Evolutionary conservation across 1,140 invertebrate genomes (phyloP), one percentile per base, ranked within the genome.

Genomic region (Pachypsylla venusta): DNA sequence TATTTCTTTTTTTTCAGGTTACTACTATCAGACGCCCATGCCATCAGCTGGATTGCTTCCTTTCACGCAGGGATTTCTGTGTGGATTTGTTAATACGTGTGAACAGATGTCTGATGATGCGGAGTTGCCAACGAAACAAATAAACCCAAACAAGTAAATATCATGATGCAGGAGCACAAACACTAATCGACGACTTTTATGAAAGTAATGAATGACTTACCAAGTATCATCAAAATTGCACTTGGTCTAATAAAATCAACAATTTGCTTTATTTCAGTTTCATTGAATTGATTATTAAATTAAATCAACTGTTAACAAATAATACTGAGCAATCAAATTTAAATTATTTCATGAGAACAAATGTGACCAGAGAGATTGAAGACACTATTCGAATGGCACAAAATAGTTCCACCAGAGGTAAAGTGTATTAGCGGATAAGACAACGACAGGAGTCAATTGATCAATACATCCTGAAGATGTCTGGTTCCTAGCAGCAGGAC

Each of bases 21-120:
- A 81, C 66, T 78, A 75, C 68, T 74, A 78, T 57, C 75, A 77
- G 30, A 79, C 78, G 62, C 71, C 78, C 10, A 71, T 82, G 71
- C 79, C 79, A 1, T 79, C 79, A 22, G 74, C 77, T 7, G 80
- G 80, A 2, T 62, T 73, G 25, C 61, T 79, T 16, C 72, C 77
- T 24, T 81, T 81, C 65, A 30, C 80, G 1, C 71, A 73, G 60
- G 72, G 74, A 48, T 74, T 75, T 39, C 53, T 81, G 7, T 82
- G 80, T 67, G 73, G 74, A 3, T 73, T 77, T 55, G 76, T 77
- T 62, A 81, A 81, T 65, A 76, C 74, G 10, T 82, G 80, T 63
- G 66, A 77, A 27, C 53, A 57, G n/a, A 56, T 27, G 13, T 58
- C 55, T 2, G 57, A 62, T 2, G 56, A 63, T 22, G 54, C 64